Evolutionary conservation across 1,140 invertebrate species (phyloP).

Genomic region (Schlechtendalia chinensis): DNA sequence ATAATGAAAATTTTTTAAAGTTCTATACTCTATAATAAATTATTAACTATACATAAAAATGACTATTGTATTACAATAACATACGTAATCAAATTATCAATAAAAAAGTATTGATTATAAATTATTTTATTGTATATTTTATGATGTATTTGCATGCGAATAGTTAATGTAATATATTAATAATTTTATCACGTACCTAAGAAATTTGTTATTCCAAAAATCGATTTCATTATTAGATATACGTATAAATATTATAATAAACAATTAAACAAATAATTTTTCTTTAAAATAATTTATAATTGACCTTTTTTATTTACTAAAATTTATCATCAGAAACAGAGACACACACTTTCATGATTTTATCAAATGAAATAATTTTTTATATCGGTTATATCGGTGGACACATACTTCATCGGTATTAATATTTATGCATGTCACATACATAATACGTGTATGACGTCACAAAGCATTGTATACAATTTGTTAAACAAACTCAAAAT

Average conservation of each 20-base stretch:
- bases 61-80: too few relatives aligned
- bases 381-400: background rate
- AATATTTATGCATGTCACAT: slow-evolving; percentile 38
- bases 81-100: too few relatives aligned
- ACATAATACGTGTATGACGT: slow-evolving; percentile 38
- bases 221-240: background rate
- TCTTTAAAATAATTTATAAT: background rate
- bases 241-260: too few relatives aligned
- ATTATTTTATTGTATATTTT: too few relatives aligned
- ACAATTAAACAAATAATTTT: background rate
- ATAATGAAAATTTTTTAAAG: too few relatives aligned
- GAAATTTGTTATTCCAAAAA: background rate
- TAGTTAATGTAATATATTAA: too few relatives aligned
- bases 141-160: too few relatives aligned
- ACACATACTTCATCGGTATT: background rate
- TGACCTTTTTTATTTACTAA: background rate
- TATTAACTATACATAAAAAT: too few relatives aligned
- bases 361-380: background rate
- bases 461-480: slow-evolving; percentile 30
- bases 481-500: slow-evolving; percentile 1
- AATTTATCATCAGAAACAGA: background rate
- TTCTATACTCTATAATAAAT: too few relatives aligned
- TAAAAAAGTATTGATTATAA: too few relatives aligned
- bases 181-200: background rate
- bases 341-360: slow-evolving; percentile 3